These are phyloP conservation scores for Clarias laeviceps DNA, from an alignment of 2,797 vertebrate genomes.

Conservation along the genomic window DNA sequence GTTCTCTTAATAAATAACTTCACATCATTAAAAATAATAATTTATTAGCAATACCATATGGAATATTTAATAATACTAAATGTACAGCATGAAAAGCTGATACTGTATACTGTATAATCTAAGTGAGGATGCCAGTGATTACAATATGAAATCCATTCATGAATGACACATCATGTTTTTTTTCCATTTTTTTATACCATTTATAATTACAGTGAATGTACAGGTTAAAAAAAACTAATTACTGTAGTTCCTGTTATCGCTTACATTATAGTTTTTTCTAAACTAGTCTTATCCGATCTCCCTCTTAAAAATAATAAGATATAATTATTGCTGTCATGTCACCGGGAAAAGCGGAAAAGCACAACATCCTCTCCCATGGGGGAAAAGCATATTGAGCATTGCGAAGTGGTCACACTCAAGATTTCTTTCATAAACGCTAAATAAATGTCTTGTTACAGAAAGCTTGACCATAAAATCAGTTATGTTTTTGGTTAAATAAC, in stretches of 20 bases:
- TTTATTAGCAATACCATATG: not conserved
- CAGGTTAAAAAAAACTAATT: not conserved
- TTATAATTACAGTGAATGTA: not conserved
- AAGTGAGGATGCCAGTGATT: not conserved
- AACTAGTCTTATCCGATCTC: not conserved
- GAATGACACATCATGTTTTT: not conserved
- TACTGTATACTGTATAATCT: not conserved
- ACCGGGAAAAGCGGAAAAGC: not conserved
- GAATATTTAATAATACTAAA: not conserved
- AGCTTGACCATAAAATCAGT: not conserved
- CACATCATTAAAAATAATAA: not conserved
- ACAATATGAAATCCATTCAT: not conserved
- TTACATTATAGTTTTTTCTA: not conserved
- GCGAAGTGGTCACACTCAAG: not conserved
- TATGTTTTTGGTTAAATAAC: not conserved
- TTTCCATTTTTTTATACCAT: too few relatives aligned
- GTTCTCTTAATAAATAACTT: not conserved
- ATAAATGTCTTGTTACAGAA: not conserved
- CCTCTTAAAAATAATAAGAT: not conserved
- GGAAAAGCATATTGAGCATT: not conserved
- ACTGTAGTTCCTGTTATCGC: not conserved
- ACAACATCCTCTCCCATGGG: not conserved
- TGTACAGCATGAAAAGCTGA: not conserved
- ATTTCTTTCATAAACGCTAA: not conserved
- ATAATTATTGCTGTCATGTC: not conserved